Base-by-base conservation (phyloP, 2,113 vertebrate species). In the Mirza zaza region DNA sequence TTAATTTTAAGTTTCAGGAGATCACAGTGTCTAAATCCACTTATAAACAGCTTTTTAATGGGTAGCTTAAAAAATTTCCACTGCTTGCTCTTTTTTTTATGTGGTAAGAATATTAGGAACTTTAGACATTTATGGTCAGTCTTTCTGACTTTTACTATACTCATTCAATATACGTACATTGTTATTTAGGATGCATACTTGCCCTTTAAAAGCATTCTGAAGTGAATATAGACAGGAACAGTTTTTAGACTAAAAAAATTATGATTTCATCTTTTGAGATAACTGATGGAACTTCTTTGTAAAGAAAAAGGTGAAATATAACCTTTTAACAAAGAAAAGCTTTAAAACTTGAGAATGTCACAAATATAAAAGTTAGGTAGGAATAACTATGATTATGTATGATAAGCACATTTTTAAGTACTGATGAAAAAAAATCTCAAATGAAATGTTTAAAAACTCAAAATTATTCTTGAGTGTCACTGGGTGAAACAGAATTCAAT, bases 61-160 rank as follows among this genome's bases (percentile, higher is more conserved):
- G 34, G 34, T 95, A 70, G 48, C 88, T 91, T 75, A 87, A 82
- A 94, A 96, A 92, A 32, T 97, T 98, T 98, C 94, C 87, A 90
- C 84, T 94, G 25, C 70, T 21, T 87, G 61, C 50, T 82, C 29
- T 92, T 98, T 96, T 96, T 96, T 39, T 92, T 80, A 80, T 92
- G 68, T 97, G 93, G 48, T 97, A 97, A 98, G 39, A 98, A 73
- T 97, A 84, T 89, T 95, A 98, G 90, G 3, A 1, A 91, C 48
- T 96, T 96, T 97, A 98, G 94, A 97, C 91, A 93, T 96, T 96
- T 90, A 97, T 55, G 34, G 48, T 97, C 95, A 88, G 89, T 89
- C 95, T 97, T 98, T 98, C 75, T 82, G 59, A 77, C 25, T 97
- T 97, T 84, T 95, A 68, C 6, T 82, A 71, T 2, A 4, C 52